phyloP scores from a whole-genome alignment of 2,113 vertebrate species.

The Microtus ochrogaster region DNA sequence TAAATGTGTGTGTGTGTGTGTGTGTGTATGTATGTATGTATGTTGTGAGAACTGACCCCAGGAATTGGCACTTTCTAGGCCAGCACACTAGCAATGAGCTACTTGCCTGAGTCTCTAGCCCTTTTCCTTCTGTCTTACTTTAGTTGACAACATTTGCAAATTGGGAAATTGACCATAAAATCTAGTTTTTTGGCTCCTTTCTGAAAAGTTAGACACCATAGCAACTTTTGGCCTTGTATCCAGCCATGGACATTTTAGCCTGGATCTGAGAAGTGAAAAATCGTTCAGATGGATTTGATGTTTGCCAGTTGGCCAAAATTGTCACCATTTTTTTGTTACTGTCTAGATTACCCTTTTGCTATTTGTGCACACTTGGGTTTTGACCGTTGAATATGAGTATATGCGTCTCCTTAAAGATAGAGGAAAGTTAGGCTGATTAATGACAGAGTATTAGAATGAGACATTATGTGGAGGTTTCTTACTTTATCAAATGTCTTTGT shows the following conservation, averaged over 20 bases:
- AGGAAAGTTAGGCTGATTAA: neutral
- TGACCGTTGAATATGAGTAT: neutral
- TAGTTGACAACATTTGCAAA: neutral
- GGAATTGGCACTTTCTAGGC: neutral
- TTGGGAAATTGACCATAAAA: neutral
- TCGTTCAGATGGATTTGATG: neutral
- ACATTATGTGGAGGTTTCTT: neutral
- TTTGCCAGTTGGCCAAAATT: neutral
- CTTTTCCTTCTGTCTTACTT: neutral
- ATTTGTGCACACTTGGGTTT: neutral
- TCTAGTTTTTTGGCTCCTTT: neutral
- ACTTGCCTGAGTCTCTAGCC: neutral
- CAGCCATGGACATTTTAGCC: neutral
- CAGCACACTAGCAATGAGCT: neutral
- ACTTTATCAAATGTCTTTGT: neutral
- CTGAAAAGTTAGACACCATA: neutral
- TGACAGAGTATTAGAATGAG: neutral
- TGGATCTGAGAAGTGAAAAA: neutral
- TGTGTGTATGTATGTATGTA: neutral
- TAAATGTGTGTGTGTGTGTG: no score
- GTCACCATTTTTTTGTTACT: neutral
- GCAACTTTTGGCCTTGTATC: neutral
- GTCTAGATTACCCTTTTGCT: neutral
- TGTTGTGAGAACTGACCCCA: neutral
- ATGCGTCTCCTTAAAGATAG: neutral